A percentile compares a stretch with the other conserved stretches of the same genome.
Conservation (phyloP, 2,797 vertebrate genomes). For the Centropyge bicolor region DNA sequence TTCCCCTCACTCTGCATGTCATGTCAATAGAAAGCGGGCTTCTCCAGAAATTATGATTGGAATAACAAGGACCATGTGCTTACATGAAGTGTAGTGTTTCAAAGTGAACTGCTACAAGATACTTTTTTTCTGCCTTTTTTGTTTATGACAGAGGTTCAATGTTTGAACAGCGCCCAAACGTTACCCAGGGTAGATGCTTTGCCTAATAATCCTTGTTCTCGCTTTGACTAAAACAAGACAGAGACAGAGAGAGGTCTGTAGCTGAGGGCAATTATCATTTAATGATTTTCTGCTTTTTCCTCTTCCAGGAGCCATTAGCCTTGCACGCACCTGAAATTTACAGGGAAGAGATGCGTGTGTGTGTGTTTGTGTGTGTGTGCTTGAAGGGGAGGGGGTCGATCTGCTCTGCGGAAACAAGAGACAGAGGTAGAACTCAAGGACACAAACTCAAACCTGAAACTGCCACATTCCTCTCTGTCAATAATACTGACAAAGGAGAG, state of each 20-base stretch:
- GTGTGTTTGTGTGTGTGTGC: slow-evolving; percentile 35
- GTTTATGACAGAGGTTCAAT: slow-evolving; percentile 73
- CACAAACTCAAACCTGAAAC: slow-evolving; percentile 47
- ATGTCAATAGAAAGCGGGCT: slow-evolving; percentile 59
- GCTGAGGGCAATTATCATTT: slow-evolving; percentile 82
- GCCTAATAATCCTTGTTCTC: slow-evolving; percentile 77
- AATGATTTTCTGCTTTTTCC: slow-evolving; percentile 83
- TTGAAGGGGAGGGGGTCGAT: background rate
- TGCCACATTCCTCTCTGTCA: slow-evolving; percentile 26
- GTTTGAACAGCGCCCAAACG: slow-evolving; percentile 78
- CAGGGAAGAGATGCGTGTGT: slow-evolving; percentile 44
- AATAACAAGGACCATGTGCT: slow-evolving; percentile 84
- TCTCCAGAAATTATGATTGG: slow-evolving; percentile 72
- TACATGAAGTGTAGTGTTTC: slow-evolving; percentile 71
- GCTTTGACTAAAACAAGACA: slow-evolving; percentile 74
- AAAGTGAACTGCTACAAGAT: slow-evolving; percentile 71
- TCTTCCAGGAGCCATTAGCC: slow-evolving; percentile 80
- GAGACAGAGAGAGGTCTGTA: slow-evolving; percentile 75
- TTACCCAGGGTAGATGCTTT: slow-evolving; percentile 72
- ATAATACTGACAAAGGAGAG: slow-evolving; percentile 25
- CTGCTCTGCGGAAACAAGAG: slow-evolving; percentile 49
- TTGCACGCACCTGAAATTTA: slow-evolving; percentile 83
- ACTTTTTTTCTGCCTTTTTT: slow-evolving; percentile 41
- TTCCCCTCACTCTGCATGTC: slow-evolving; percentile 39
- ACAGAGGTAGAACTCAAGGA: slow-evolving; percentile 45